Evolutionary conservation across 2,797 vertebrate genomes (phyloP).

Genomic region (Acanthurus leucopareius): DNA sequence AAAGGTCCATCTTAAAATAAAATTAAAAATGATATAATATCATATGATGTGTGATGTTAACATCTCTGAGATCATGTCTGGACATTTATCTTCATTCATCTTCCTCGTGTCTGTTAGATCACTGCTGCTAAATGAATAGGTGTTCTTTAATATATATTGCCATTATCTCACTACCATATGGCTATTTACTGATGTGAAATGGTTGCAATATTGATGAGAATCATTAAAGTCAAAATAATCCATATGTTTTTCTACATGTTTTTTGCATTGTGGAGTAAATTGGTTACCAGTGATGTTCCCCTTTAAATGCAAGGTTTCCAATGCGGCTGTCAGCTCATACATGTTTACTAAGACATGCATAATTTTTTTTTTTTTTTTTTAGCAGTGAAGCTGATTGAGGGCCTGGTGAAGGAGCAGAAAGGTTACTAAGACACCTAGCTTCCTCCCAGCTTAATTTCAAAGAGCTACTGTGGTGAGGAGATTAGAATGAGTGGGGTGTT

Average conservation of each 20-base stretch:
- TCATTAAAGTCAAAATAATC: conserved; percentile 37
- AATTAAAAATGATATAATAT: too few species aligned
- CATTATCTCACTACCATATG: not conserved
- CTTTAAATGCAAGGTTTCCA: conserved; percentile 40
- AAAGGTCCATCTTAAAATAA: too few species aligned
- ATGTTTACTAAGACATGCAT: conserved; percentile 53
- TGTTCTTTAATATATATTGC: not conserved
- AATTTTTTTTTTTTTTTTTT: conserved; percentile 41
- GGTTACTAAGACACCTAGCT: conserved; percentile 74
- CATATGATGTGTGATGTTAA: too few species aligned
- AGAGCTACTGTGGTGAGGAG: conserved; percentile 79
- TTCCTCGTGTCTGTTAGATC: not conserved
- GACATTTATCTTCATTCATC: too few species aligned
- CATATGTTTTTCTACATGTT: conserved; percentile 4
- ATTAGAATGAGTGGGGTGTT: conserved; percentile 71
- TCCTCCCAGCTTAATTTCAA: conserved; percentile 81
- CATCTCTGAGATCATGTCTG: too few species aligned
- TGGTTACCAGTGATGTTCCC: conserved; percentile 6
- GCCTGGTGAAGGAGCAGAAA: conserved; percentile 61
- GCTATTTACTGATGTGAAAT: not conserved
- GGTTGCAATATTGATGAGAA: conserved; percentile 41
- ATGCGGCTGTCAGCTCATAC: conserved; percentile 55
- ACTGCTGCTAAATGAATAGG: not conserved
- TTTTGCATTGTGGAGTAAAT: conserved; percentile 5
- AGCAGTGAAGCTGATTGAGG: conserved; percentile 70